Evolutionary conservation across 2,113 vertebrate genomes (phyloP).

Genomic region (Turdus rufiventris): DNA sequence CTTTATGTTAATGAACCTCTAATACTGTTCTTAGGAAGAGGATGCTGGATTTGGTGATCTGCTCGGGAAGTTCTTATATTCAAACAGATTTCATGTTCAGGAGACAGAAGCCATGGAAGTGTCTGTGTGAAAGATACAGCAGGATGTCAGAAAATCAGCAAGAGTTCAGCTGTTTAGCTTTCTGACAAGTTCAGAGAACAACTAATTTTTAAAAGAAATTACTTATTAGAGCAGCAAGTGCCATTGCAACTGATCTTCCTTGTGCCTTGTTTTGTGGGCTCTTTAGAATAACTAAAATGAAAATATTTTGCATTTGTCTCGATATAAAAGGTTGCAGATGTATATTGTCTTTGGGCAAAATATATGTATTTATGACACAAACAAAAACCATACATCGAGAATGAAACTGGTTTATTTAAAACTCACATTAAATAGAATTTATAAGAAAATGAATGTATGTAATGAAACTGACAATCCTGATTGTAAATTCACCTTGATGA

Average conservation of each 20-base stretch:
- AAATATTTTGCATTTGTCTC: background rate
- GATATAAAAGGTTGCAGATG: background rate
- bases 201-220: background rate
- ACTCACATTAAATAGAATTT: background rate
- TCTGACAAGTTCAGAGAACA: background rate
- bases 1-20: background rate
- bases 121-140: background rate
- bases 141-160: background rate
- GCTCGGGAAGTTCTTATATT: background rate
- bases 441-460: background rate
- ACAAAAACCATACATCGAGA: background rate
- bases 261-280: background rate
- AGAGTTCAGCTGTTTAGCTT: background rate
- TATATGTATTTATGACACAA: background rate
- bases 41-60: background rate
- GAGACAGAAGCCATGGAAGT: background rate
- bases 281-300: background rate
- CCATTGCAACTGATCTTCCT: background rate
- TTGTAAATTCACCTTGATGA: background rate
- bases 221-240: background rate
- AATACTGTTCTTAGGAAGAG: background rate
- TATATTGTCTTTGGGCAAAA: background rate
- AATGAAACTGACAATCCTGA: background rate
- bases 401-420: background rate
- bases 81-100: background rate